Evolutionary conservation across 2,888 invertebrate species (phyloP).

Genomic region (Serripes groenlandicus): DNA sequence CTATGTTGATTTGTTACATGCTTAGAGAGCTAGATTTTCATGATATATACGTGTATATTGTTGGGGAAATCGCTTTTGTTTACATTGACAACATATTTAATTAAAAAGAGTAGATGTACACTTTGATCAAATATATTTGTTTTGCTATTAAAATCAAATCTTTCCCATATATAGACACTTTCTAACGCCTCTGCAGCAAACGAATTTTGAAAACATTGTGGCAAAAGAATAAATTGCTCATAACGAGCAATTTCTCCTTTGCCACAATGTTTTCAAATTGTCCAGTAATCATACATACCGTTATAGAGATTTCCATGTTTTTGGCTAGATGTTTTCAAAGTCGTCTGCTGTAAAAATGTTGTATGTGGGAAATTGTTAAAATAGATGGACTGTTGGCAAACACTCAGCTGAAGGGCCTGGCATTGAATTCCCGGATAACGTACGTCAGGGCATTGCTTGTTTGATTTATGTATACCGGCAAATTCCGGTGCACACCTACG

Average conservation of each 20-base stretch:
- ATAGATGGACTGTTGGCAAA: not conserved
- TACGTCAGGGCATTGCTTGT: no score
- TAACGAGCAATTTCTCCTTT: constrained; percentile 11
- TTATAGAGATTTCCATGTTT: no score
- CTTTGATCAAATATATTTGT: no score
- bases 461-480: not conserved
- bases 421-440: no score
- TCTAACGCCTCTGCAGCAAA: not conserved
- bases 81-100: no score
- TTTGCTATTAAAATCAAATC: no score
- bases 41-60: no score
- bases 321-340: not conserved
- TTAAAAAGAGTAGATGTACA: no score
- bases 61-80: no score
- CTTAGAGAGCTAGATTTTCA: no score
- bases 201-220: constrained; percentile 2
- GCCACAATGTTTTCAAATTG: constrained; percentile 3
- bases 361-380: not conserved
- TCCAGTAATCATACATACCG: not conserved
- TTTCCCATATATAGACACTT: not conserved
- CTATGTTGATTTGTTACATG: no score
- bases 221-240: not conserved
- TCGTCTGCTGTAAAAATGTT: not conserved
- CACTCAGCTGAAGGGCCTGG: no score
- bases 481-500: not conserved